phyloP scores from a whole-genome alignment of 2,797 vertebrate genomes.

The Phrynocephalus vlangalii region DNA sequence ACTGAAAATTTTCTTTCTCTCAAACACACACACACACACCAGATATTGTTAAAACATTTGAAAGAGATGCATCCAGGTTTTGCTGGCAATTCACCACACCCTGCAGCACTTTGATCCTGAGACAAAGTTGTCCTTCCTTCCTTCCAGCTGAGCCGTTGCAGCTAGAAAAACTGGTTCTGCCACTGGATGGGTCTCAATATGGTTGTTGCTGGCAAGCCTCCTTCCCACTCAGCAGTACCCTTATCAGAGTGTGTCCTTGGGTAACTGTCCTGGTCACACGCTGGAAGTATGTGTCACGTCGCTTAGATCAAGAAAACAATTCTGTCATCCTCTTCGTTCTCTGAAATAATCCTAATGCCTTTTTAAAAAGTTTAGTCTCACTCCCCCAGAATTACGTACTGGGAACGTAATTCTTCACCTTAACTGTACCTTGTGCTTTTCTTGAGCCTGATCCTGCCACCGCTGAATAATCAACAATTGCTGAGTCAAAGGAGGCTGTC shows the following conservation, averaged over 20 bases:
- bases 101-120: conserved; percentile 4
- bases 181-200: background rate
- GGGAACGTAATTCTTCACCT: too few relatives aligned
- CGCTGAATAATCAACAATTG: too few relatives aligned
- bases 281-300: background rate
- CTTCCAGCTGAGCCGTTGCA: background rate
- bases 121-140: conserved; percentile 12
- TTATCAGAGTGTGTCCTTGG: background rate
- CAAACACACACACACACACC: background rate
- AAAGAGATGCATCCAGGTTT: background rate
- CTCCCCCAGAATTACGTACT: too few relatives aligned
- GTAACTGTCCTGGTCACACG: background rate
- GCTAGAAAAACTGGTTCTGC: conserved; percentile 25
- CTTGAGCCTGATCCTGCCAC: too few relatives aligned
- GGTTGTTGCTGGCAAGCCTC: background rate
- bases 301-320: background rate
- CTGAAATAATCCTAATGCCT: background rate
- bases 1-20: background rate
- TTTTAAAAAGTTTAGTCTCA: background rate
- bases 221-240: background rate
- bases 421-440: too few relatives aligned
- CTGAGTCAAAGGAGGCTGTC: too few relatives aligned
- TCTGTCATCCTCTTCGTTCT: too few relatives aligned
- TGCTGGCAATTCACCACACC: background rate
- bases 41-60: background rate